A percentile compares a stretch with the other conserved stretches of the same genome.
Evolutionary conservation across 2,113 vertebrate species (phyloP).

Genomic region (Gadus macrocephalus): DNA sequence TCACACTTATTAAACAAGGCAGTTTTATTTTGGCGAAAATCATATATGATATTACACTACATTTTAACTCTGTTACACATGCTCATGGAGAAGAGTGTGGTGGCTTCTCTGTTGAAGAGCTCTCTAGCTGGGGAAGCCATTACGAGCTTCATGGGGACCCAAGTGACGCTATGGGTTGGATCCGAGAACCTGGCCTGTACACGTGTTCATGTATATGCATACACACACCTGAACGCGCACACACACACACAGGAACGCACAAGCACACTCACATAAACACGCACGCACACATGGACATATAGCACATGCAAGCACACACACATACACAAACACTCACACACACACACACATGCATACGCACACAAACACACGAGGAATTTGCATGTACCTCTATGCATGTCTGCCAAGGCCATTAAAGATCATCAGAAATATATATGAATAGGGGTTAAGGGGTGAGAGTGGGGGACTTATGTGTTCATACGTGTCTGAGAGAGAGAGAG

Average conservation of each 20-base stretch:
- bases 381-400: too few species aligned
- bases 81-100: too few species aligned
- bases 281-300: not conserved
- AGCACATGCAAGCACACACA: not conserved
- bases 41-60: too few species aligned
- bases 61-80: too few species aligned
- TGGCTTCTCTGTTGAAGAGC: too few species aligned
- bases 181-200: not conserved
- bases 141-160: conserved; percentile 38
- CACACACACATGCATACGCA: not conserved
- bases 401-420: conserved; percentile 21
- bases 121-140: too few species aligned
- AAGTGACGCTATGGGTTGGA: conserved; percentile 27
- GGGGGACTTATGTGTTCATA: not conserved
- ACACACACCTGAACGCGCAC: not conserved
- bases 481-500: too few species aligned
- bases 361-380: not conserved
- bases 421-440: conserved; percentile 30
- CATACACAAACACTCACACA: not conserved
- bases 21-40: too few species aligned
- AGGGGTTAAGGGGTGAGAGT: conserved; percentile 5
- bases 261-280: not conserved
- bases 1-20: too few species aligned
- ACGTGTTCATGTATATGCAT: too few species aligned
- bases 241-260: not conserved